Conservation (phyloP, 2,888 invertebrate genomes). For the Cerastoderma edule region DNA sequence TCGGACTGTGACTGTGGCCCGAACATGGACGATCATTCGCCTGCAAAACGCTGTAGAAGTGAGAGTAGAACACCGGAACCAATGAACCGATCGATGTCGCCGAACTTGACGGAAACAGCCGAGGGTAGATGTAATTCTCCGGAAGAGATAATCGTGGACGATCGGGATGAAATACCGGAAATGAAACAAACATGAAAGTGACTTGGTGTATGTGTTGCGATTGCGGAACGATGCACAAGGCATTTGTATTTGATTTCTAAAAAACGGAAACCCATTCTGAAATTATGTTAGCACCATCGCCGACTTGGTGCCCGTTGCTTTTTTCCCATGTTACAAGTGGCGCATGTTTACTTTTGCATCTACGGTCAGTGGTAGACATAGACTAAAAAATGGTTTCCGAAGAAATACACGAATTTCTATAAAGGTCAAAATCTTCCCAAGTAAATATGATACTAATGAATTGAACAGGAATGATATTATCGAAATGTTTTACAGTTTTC, state of each 20-base stretch:
- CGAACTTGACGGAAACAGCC: constrained; percentile 14
- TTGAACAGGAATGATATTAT: too few species aligned
- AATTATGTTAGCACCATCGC: too few species aligned
- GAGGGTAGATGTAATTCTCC: constrained; percentile 41
- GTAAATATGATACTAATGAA: too few species aligned
- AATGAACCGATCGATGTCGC: constrained; percentile 22
- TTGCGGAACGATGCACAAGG: background rate
- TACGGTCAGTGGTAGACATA: too few species aligned
- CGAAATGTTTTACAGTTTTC: too few species aligned
- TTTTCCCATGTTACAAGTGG: too few species aligned
- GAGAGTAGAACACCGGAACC: constrained; percentile 50
- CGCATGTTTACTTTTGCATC: too few species aligned
- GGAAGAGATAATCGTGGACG: constrained; percentile 52
- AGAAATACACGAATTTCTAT: too few species aligned
- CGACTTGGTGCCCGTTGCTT: too few species aligned
- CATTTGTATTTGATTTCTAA: background rate
- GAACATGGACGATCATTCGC: constrained; percentile 9
- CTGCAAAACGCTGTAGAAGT: constrained; percentile 46
- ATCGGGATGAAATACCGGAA: constrained; percentile 40
- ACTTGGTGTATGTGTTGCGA: background rate
- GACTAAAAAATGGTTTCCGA: too few species aligned
- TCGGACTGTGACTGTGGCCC: constrained; percentile 37
- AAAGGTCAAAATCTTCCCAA: too few species aligned
- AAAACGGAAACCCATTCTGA: too few species aligned
- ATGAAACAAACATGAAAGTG: constrained; percentile 28